phyloP scores from a whole-genome alignment of 2,113 vertebrate species.

The Grallaria varia region DNA sequence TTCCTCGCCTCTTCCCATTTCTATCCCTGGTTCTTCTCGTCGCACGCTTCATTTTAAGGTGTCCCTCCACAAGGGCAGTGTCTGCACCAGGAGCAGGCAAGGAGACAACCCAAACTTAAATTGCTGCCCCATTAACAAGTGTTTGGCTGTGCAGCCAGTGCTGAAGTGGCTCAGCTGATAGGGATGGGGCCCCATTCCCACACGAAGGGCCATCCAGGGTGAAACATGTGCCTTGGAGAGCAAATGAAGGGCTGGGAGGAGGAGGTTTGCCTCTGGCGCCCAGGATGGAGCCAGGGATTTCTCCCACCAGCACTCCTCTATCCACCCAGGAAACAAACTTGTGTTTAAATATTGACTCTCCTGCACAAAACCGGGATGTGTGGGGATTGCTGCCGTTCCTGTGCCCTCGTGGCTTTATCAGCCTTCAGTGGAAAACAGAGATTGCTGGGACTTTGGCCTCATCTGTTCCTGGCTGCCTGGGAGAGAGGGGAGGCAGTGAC shows the following conservation, averaged over 20 bases:
- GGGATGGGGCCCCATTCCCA: neutral
- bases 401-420: neutral
- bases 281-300: neutral
- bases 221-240: rapidly evolving
- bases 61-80: rapidly evolving
- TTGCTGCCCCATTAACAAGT: neutral
- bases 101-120: neutral
- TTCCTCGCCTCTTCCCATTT: neutral
- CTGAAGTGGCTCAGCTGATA: neutral
- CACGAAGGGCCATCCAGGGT: neutral
- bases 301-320: neutral
- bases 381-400: neutral
- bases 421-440: neutral
- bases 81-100: neutral
- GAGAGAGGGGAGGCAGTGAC: neutral
- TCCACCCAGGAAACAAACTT: neutral
- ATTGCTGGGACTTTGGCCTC: conserved; percentile 32
- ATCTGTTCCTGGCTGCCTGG: neutral
- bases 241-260: neutral
- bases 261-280: neutral
- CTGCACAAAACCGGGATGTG: neutral
- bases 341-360: conserved; percentile 45
- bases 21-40: neutral
- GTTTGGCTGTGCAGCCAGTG: neutral
- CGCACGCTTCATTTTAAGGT: neutral